phyloP scores from a whole-genome alignment of 2,113 vertebrate species.

The Paralichthys olivaceus region DNA sequence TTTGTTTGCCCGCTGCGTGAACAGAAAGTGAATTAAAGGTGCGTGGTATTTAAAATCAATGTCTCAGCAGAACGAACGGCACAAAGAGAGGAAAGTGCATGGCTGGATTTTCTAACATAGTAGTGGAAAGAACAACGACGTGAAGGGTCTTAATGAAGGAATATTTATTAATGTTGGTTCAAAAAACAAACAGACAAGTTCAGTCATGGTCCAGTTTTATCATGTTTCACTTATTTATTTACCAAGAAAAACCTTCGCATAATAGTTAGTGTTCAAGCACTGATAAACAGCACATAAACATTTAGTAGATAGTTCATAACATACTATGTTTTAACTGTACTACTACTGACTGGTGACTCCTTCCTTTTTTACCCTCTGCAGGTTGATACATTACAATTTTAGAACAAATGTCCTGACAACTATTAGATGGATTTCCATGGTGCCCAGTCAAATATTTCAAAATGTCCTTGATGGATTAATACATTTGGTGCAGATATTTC shows the following conservation, averaged over 20 bases:
- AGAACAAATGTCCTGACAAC: no score
- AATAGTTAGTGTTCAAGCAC: not conserved
- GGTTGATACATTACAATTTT: no score
- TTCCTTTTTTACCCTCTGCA: no score
- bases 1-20: not conserved
- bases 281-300: not conserved
- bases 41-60: constrained; percentile 41
- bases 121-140: constrained; percentile 5
- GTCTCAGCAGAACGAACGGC: constrained; percentile 33
- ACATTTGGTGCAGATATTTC: not conserved
- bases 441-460: not conserved
- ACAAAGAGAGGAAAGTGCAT: constrained; percentile 14
- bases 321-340: not conserved
- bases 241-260: no score
- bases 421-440: no score
- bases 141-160: constrained; percentile 9
- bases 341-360: not conserved
- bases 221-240: no score
- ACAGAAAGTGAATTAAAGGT: constrained; percentile 43
- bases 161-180: not conserved
- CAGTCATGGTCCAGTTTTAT: not conserved
- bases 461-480: not conserved
- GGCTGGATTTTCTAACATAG: not conserved
- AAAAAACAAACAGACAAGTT: not conserved
- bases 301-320: not conserved